A percentile compares a stretch with the other conserved stretches of the same genome.
Evolutionary conservation across 2,888 invertebrate species (phyloP).

Genomic region (Spicauda simplicius): DNA sequence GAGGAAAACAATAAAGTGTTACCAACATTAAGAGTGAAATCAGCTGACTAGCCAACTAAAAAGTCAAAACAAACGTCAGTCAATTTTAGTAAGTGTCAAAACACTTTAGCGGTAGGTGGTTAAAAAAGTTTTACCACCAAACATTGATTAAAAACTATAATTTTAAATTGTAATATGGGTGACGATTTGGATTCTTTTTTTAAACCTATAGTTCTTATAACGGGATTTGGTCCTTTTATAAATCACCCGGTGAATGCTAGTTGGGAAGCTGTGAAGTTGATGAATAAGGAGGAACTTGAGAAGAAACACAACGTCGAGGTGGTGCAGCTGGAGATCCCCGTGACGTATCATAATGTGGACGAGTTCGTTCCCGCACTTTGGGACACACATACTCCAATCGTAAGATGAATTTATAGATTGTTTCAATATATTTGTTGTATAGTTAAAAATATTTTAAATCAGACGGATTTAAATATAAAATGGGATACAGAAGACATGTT

Average conservation of each 20-base stretch:
- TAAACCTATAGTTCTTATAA: conserved; percentile 83
- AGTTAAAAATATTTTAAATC: no score
- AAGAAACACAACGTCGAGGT: conserved; percentile 79
- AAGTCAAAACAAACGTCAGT: conserved; percentile 1
- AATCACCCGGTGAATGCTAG: conserved; percentile 90
- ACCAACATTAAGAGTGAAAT: conserved; percentile 51
- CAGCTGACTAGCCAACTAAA: conserved; percentile 57
- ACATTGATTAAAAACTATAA: no score
- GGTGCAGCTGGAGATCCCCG: conserved; percentile 87
- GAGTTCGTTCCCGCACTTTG: conserved; percentile 87
- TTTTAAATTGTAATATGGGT: conserved; percentile 45
- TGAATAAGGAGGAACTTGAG: conserved; percentile 83
- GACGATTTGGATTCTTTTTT: conserved; percentile 59
- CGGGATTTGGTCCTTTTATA: conserved; percentile 93
- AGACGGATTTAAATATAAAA: no score
- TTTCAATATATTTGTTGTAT: no score
- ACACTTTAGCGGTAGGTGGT: conserved; percentile 24
- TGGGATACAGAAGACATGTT: no score
- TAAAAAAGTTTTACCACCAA: conserved; percentile 11
- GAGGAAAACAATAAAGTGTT: neutral
- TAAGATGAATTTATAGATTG: conserved; percentile 53
- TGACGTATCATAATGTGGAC: conserved; percentile 89
- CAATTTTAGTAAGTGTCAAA: conserved; percentile 33
- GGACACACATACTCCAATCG: conserved; percentile 88
- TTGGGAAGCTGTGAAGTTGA: conserved; percentile 91